Base-by-base conservation (phyloP, 2,113 vertebrate genomes). In the Actenoides hombroni region DNA sequence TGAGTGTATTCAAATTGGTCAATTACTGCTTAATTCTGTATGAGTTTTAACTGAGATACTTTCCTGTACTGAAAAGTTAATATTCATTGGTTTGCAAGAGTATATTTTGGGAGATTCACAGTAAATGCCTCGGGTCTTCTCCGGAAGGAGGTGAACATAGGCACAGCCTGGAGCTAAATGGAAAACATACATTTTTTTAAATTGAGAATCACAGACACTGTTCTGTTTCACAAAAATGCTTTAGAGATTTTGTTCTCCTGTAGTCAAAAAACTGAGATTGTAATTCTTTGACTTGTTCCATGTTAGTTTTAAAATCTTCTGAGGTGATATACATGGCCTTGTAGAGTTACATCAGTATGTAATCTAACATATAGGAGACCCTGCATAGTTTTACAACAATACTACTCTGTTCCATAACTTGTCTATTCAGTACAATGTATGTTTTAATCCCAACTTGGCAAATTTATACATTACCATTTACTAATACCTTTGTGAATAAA, bases 121-220 rank as follows among this genome's bases (percentile, higher is more conserved):
- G 35, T 42, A 60, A 74, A 64, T 56, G 35, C 25, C 16, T 83
- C 0, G 0, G 23, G 25, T 69, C 33, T 81, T 51, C 46, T 49
- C 46, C 24, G 63, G 26, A 24, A 77, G 40, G 64, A 49, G 67
- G n/a, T 17, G 26, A 17, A 28, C 7, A 2, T 7, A 28, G 42
- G 8, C 42, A 26, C 12, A 18, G 5, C 13, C 7, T 48, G 19
- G 53, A 48, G 29, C 40, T 44, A 60, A 63, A 28, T 2, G 40
- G 83, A 33, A 77, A 75, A 42, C 17, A 2, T 0, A 0, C 0
- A 6, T 18, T 17, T 20, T 54, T 80, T 56, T 31, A 25, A 16
- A 68, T 4, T 29, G 25, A 35, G 61, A 59, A 68, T 33, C 8
- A 4, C 3, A 71, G 51, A 37, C 26, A 17, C 6, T 40, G 29